Evolutionary conservation across 2,113 vertebrate genomes (phyloP).

Genomic region (Oreochromis tanganicae): DNA sequence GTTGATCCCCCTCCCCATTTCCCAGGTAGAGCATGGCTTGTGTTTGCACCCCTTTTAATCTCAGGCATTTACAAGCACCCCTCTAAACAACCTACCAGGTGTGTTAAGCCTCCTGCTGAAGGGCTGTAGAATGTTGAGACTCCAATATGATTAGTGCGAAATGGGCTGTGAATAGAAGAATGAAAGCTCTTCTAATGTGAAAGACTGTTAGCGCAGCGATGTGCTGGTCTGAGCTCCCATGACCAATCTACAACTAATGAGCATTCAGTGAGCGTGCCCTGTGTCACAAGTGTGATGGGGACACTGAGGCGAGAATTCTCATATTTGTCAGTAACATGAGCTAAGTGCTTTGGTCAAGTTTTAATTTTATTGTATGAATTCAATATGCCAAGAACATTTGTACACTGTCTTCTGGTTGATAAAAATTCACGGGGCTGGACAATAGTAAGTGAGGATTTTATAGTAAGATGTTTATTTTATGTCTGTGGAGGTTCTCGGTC

Average conservation of each 20-base stretch:
- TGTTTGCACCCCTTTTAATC: conserved; percentile 70
- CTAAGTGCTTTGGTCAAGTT: conserved; percentile 31
- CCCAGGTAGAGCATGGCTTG: conserved; percentile 64
- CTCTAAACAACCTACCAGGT: conserved; percentile 86
- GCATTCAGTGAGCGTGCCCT: conserved; percentile 58
- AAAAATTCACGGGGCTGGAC: not conserved
- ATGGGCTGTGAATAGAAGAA: conserved; percentile 57
- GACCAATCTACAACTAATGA: conserved; percentile 75
- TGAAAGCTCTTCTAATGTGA: conserved; percentile 37
- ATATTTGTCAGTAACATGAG: conserved; percentile 55
- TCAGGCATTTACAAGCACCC: conserved; percentile 80
- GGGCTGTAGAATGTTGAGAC: conserved; percentile 67
- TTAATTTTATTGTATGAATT: conserved; percentile 2
- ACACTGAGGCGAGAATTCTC: conserved; percentile 32
- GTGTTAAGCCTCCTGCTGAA: conserved; percentile 72
- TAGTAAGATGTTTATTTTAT: not conserved
- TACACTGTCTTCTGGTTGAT: not conserved
- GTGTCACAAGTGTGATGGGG: conserved; percentile 46
- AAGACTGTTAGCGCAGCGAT: conserved; percentile 62
- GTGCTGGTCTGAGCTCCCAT: conserved; percentile 68
- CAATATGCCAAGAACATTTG: not conserved
- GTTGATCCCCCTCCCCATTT: conserved; percentile 70
- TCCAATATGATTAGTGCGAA: conserved; percentile 82
- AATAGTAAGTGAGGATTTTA: not conserved
- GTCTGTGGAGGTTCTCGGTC: not conserved